phyloP scores from a whole-genome alignment of 2,888 invertebrate genomes.

The Ashinkailepas kermadecensis region DNA sequence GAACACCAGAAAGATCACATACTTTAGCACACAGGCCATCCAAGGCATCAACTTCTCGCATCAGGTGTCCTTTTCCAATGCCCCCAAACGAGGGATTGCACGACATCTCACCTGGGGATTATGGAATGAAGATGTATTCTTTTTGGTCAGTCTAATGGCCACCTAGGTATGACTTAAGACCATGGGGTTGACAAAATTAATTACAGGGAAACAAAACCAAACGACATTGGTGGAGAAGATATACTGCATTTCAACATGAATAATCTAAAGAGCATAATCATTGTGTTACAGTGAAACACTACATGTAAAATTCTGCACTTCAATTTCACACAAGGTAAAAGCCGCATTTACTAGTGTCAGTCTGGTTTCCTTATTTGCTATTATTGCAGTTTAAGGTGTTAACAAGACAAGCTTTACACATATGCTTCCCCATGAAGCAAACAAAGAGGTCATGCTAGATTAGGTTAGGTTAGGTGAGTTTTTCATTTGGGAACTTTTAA shows the following conservation, averaged over 20 bases:
- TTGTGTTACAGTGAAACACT: background rate
- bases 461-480: no score
- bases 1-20: constrained; percentile 71
- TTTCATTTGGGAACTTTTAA: no score
- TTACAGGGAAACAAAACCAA: background rate
- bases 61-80: constrained; percentile 81
- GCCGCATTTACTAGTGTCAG: no score
- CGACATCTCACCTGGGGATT: constrained; percentile 69
- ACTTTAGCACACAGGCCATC: constrained; percentile 74
- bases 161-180: background rate
- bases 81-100: constrained; percentile 92
- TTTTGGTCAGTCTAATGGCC: constrained; percentile 6
- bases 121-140: no score
- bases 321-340: no score
- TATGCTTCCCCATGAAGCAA: no score
- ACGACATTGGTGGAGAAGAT: background rate
- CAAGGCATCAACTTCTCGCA: constrained; percentile 78
- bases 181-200: background rate
- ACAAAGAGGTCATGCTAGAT: no score
- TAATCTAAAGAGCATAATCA: background rate
- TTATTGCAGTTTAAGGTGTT: no score
- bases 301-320: no score
- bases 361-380: no score
- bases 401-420: no score
- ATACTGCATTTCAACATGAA: background rate